phyloP scores from a whole-genome alignment of 1,140 invertebrate genomes.

The Drosophila albomicans region DNA sequence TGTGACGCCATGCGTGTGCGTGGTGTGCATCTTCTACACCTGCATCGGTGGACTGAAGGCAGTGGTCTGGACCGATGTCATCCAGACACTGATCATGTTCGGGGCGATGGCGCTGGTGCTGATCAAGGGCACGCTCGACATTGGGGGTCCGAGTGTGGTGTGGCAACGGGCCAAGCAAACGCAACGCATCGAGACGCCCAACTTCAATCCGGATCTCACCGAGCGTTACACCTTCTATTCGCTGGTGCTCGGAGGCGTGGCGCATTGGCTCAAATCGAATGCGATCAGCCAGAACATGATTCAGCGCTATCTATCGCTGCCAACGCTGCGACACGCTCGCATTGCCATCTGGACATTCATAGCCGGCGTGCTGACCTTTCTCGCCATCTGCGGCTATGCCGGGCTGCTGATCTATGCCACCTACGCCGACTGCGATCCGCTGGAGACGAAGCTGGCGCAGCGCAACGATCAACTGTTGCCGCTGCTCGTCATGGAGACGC shows the following conservation, averaged over 20 bases:
- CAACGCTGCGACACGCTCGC: slow-evolving; percentile 88
- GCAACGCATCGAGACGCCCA: slow-evolving; percentile 90
- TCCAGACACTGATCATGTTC: slow-evolving; percentile 95
- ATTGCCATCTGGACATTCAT: slow-evolving; percentile 92
- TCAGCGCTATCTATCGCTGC: slow-evolving; percentile 90
- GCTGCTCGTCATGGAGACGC: slow-evolving; percentile 92
- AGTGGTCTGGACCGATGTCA: slow-evolving; percentile 96
- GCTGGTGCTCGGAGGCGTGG: slow-evolving; percentile 91
- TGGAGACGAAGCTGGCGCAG: slow-evolving; percentile 90
- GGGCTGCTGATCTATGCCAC: slow-evolving; percentile 94
- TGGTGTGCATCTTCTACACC: slow-evolving; percentile 97
- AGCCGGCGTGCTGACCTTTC: slow-evolving; percentile 88
- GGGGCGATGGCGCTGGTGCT: slow-evolving; percentile 92
- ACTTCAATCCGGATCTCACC: slow-evolving; percentile 89
- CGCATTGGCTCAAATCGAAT: slow-evolving; percentile 92
- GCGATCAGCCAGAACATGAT: slow-evolving; percentile 94
- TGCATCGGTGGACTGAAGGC: slow-evolving; percentile 96
- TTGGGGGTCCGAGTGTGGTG: slow-evolving; percentile 91
- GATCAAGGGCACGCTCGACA: slow-evolving; percentile 91
- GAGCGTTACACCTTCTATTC: slow-evolving; percentile 92
- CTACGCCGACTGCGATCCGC: slow-evolving; percentile 94
- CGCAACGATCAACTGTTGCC: slow-evolving; percentile 91
- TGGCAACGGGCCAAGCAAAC: slow-evolving; percentile 89
- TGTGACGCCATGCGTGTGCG: slow-evolving; percentile 93
- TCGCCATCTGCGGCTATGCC: slow-evolving; percentile 89